These are phyloP conservation scores for Mormyrus iriodes DNA, from an alignment of 2,113 vertebrate genomes.

Conservation along the genomic window DNA sequence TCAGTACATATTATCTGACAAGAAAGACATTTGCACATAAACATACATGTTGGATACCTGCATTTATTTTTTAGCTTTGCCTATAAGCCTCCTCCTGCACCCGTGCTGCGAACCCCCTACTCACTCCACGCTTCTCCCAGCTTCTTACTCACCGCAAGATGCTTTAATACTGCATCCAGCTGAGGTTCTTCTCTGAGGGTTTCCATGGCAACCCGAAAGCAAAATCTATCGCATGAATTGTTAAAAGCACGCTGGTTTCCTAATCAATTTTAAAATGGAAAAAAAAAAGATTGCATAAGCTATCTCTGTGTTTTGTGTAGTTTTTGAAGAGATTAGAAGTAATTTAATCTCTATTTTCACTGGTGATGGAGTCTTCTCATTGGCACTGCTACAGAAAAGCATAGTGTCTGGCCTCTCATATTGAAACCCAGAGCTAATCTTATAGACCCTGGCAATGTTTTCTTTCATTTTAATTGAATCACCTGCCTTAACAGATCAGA, in stretches of 20 bases:
- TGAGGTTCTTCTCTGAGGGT: slow-evolving; percentile 56
- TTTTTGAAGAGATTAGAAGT: background rate
- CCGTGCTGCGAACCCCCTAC: slow-evolving; percentile 30
- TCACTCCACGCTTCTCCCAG: slow-evolving; percentile 33
- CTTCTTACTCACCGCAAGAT: slow-evolving; percentile 40
- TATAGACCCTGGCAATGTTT: background rate
- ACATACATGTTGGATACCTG: background rate
- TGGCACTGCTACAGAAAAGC: background rate
- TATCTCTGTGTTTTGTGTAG: background rate
- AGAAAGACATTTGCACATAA: background rate
- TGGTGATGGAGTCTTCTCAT: background rate
- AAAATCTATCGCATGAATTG: slow-evolving; percentile 61
- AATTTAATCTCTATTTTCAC: background rate
- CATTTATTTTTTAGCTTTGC: background rate
- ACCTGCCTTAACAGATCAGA: slow-evolving; percentile 10
- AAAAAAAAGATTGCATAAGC: background rate
- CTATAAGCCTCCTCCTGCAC: background rate
- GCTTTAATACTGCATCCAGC: slow-evolving; percentile 49
- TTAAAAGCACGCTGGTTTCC: slow-evolving; percentile 41
- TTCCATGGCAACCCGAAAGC: slow-evolving; percentile 63
- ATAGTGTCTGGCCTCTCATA: background rate
- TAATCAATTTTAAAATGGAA: slow-evolving; percentile 35
- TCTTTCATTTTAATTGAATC: slow-evolving; percentile 24
- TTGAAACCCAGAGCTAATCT: background rate
- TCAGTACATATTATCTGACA: background rate